Percentiles rank a stretch among this genome's conserved stretches.
Evolutionary conservation across 1,140 invertebrate species (phyloP).

Genomic region (Temnothorax nylanderi): DNA sequence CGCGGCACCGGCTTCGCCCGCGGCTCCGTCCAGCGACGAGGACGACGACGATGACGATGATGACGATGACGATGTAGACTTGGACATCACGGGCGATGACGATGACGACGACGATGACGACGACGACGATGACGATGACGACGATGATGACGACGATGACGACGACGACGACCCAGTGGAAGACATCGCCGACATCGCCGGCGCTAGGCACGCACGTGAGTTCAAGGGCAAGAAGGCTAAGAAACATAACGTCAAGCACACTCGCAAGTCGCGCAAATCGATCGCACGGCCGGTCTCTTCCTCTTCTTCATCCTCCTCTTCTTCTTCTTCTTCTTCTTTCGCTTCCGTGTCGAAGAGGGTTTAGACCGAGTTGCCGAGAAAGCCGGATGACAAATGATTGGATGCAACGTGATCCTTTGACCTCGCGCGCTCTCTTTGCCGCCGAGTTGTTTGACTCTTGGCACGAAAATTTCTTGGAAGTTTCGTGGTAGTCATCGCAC

Average conservation of each 20-base stretch:
- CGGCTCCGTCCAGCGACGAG: constrained; percentile 58
- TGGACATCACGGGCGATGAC: constrained; percentile 84
- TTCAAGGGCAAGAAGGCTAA: constrained; percentile 88
- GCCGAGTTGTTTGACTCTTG: background rate
- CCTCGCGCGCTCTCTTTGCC: background rate
- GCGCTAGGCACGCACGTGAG: constrained; percentile 91
- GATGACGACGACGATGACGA: constrained; percentile 87
- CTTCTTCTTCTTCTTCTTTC: constrained; percentile 26
- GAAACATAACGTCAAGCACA: constrained; percentile 81
- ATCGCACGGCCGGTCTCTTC: constrained; percentile 16
- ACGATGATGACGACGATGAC: constrained; percentile 91
- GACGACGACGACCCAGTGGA: constrained; percentile 89
- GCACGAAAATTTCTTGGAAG: constrained; percentile 14
- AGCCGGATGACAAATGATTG: background rate
- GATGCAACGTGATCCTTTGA: background rate
- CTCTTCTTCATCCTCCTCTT: constrained; percentile 7
- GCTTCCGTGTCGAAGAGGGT: background rate
- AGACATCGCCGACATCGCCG: constrained; percentile 88
- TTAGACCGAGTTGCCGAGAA: constrained; percentile 13
- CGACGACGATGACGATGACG: constrained; percentile 89
- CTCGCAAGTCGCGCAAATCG: constrained; percentile 62
- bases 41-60: constrained; percentile 85
- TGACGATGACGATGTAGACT: constrained; percentile 86
- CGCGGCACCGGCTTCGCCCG: constrained; percentile 67
- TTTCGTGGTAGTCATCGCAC: background rate